A percentile compares a stretch with the other conserved stretches of the same genome.
Evolutionary conservation across 2,797 vertebrate genomes (phyloP).

Genomic region (Lepidocolaptes lacrymiger): DNA sequence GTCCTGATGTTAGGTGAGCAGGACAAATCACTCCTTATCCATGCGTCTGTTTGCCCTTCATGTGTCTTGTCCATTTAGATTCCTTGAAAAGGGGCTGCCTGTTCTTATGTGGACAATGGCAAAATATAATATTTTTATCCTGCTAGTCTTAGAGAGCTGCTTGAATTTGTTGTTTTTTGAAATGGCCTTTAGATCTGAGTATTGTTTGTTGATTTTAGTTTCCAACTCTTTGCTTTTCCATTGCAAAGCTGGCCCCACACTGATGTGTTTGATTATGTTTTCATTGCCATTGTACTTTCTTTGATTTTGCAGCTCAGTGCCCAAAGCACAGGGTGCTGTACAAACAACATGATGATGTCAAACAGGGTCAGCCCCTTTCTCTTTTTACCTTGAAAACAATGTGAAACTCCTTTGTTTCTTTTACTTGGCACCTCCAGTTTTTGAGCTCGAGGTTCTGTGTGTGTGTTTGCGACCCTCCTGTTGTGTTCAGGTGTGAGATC

Average conservation of each 20-base stretch:
- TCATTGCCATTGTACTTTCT: slow-evolving; percentile 33
- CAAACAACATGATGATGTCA: slow-evolving; percentile 29
- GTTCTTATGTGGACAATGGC: neutral
- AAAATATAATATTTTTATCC: slow-evolving; percentile 1
- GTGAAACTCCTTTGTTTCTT: slow-evolving; percentile 10
- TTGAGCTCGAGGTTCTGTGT: neutral
- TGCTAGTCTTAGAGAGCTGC: neutral
- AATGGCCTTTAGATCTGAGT: slow-evolving; percentile 1
- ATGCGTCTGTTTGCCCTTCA: neutral
- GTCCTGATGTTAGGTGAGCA: neutral
- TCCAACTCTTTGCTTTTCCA: neutral
- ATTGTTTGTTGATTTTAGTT: slow-evolving; percentile 2
- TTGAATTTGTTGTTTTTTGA: neutral
- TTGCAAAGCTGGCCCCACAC: neutral
- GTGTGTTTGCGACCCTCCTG: neutral
- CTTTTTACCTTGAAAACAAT: slow-evolving; percentile 37
- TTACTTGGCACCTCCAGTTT: slow-evolving; percentile 4
- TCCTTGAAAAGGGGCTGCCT: neutral
- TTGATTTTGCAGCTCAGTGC: slow-evolving; percentile 49
- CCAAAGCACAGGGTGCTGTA: neutral
- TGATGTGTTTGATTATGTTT: slow-evolving; percentile 42
- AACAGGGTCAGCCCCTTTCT: neutral
- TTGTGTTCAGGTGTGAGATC: neutral
- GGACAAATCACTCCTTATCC: neutral
- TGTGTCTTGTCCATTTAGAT: neutral